Percentiles rank a stretch among this genome's conserved stretches.
phyloP scores from a whole-genome alignment of 2,888 invertebrate species.

The Eupithecia subfuscata region DNA sequence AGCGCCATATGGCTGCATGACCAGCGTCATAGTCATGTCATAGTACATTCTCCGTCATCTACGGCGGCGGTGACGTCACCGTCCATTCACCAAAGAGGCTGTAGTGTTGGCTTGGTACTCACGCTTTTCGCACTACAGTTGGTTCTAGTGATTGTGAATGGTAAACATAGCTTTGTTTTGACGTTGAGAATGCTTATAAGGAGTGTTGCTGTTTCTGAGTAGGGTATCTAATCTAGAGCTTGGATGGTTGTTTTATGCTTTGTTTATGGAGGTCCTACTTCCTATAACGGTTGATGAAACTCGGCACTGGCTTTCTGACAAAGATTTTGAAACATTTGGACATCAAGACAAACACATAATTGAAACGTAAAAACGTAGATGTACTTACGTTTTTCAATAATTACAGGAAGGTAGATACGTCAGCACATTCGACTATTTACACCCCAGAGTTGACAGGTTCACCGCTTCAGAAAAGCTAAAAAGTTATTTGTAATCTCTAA shows the following conservation, averaged over 20 bases:
- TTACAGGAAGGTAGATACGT: not conserved
- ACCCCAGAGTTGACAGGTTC: not conserved
- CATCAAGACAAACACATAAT: too few species aligned
- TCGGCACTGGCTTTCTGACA: not conserved
- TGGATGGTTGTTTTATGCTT: slow-evolving; percentile 7
- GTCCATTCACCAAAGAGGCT: slow-evolving; percentile 59
- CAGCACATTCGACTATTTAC: not conserved
- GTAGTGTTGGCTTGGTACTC: slow-evolving; percentile 2
- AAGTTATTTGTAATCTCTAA: not conserved
- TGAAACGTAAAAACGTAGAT: too few species aligned
- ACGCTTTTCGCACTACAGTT: slow-evolving; percentile 45
- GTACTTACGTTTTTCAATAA: too few species aligned
- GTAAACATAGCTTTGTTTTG: slow-evolving; percentile 30
- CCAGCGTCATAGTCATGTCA: slow-evolving; percentile 54
- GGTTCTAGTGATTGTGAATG: slow-evolving; percentile 37
- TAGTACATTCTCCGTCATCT: slow-evolving; percentile 14
- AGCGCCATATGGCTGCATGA: slow-evolving; percentile 60
- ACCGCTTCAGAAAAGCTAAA: not conserved
- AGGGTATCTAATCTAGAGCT: slow-evolving; percentile 8
- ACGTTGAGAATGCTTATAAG: slow-evolving; percentile 12
- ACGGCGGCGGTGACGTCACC: slow-evolving; percentile 60
- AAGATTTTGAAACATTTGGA: not conserved
- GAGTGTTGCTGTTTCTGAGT: slow-evolving; percentile 1
- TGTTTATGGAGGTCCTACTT: not conserved
- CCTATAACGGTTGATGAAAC: not conserved